Conservation (phyloP, 2,113 vertebrate genomes). For the Corydoras maculifer region DNA sequence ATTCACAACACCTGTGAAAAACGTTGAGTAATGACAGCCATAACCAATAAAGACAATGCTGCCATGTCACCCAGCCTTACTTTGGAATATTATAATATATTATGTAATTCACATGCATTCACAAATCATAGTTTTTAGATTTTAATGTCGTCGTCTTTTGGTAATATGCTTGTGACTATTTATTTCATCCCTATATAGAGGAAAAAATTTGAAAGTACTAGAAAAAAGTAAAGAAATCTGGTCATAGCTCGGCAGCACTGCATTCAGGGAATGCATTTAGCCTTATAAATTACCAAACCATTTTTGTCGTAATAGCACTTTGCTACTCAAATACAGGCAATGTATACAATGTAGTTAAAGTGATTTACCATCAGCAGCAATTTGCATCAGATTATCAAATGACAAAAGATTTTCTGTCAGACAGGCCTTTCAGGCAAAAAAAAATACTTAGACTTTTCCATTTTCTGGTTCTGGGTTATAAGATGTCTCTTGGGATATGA, state of each 20-base stretch:
- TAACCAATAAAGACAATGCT: too few relatives aligned
- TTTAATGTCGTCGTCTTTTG: too few relatives aligned
- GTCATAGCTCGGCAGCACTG: not conserved
- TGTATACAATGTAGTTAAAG: conserved; percentile 8
- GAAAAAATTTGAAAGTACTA: not conserved
- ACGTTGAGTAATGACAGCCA: too few relatives aligned
- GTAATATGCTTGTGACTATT: conserved; percentile 7
- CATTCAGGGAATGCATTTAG: conserved; percentile 2
- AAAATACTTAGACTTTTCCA: conserved; percentile 5
- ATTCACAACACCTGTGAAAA: too few relatives aligned
- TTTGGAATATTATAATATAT: too few relatives aligned
- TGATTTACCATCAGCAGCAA: conserved; percentile 13
- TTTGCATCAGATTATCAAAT: conserved; percentile 24
- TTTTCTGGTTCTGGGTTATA: conserved; percentile 3
- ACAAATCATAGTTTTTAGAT: too few relatives aligned
- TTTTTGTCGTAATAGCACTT: not conserved
- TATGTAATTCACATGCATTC: too few relatives aligned
- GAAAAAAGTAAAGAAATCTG: not conserved
- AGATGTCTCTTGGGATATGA: conserved; percentile 6
- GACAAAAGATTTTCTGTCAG: conserved; percentile 23
- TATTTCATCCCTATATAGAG: not conserved
- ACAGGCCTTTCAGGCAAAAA: conserved; percentile 1
- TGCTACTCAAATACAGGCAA: conserved; percentile 6
- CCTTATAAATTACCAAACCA: not conserved
- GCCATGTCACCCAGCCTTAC: too few relatives aligned